Evolutionary conservation across 2,797 vertebrate genomes (phyloP).

Genomic region (Crocidura indochinensis): DNA sequence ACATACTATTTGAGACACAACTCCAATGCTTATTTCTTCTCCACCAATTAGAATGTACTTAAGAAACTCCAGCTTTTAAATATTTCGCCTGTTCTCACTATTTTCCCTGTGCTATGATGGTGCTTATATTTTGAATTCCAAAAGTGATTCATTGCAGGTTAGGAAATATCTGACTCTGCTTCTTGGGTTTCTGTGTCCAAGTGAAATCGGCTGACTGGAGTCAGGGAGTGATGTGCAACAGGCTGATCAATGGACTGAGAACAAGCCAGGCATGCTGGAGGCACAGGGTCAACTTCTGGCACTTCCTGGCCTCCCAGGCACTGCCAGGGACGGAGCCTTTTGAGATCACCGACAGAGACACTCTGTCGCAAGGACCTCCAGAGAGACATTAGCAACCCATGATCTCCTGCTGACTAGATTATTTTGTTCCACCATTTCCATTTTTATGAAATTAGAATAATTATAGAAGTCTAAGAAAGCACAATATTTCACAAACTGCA

Average conservation of each 20-base stretch:
- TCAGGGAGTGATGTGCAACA: too few species aligned
- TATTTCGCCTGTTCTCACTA: conserved; percentile 24
- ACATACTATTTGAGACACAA: conserved; percentile 1
- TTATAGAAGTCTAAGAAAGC: not conserved
- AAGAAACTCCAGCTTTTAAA: not conserved
- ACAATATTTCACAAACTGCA: conserved; percentile 15
- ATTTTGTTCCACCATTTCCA: conserved; percentile 49
- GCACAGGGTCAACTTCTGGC: too few species aligned
- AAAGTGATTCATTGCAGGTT: conserved; percentile 22
- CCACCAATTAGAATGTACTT: not conserved
- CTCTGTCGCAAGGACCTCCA: not conserved
- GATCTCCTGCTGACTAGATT: conserved; percentile 1
- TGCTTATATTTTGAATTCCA: conserved; percentile 28
- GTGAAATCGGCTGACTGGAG: not conserved
- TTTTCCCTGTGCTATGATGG: not conserved
- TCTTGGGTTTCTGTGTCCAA: not conserved
- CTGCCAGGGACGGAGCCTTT: too few species aligned
- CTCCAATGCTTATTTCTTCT: conserved; percentile 32
- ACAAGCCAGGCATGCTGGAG: too few species aligned
- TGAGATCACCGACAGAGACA: not conserved
- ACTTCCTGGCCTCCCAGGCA: too few species aligned
- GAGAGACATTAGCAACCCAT: conserved; percentile 27
- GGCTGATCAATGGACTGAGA: too few species aligned
- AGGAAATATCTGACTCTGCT: not conserved
- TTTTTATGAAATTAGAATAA: conserved; percentile 64